Percentiles rank a stretch among this genome's conserved stretches.
phyloP scores from a whole-genome alignment of 2,888 invertebrate species.

The Rutpela maculata region DNA sequence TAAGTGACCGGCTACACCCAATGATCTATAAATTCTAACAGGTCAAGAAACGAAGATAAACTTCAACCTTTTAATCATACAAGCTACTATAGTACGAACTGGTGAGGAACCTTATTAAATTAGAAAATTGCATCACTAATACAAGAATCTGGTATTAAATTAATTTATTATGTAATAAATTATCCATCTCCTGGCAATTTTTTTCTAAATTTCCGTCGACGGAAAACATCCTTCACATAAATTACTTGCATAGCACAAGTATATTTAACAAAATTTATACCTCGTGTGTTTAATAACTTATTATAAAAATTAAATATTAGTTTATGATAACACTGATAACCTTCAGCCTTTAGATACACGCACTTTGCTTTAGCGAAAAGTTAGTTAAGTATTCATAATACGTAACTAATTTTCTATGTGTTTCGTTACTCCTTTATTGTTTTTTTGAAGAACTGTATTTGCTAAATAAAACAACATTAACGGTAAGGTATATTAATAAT shows the following conservation, averaged over 20 bases:
- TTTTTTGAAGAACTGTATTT: not conserved
- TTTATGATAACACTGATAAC: constrained; percentile 50
- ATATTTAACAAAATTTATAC: constrained; percentile 26
- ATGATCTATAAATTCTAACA: too few relatives aligned
- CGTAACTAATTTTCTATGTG: not conserved
- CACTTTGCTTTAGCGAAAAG: constrained; percentile 12
- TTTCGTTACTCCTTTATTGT: constrained; percentile 6
- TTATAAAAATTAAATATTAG: constrained; percentile 47
- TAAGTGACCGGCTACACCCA: too few relatives aligned
- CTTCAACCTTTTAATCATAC: too few relatives aligned
- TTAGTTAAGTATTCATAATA: constrained; percentile 17
- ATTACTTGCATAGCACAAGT: not conserved
- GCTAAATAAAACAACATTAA: not conserved
- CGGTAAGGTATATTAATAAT: not conserved
- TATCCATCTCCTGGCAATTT: not conserved
- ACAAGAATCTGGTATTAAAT: too few relatives aligned
- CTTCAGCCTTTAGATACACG: constrained; percentile 33
- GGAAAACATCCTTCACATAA: not conserved
- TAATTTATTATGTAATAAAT: too few relatives aligned
- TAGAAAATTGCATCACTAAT: not conserved
- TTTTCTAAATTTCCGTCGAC: not conserved
- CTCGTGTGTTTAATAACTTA: constrained; percentile 14
- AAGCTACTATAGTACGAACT: too few relatives aligned
- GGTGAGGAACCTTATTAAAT: not conserved
- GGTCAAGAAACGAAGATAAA: too few relatives aligned